A percentile compares a stretch with the other conserved stretches of the same genome.
Evolutionary conservation across 37 sponge, comb jelly and placozoan species (phyloP).

Genomic region (Ephydatia muelleri): DNA sequence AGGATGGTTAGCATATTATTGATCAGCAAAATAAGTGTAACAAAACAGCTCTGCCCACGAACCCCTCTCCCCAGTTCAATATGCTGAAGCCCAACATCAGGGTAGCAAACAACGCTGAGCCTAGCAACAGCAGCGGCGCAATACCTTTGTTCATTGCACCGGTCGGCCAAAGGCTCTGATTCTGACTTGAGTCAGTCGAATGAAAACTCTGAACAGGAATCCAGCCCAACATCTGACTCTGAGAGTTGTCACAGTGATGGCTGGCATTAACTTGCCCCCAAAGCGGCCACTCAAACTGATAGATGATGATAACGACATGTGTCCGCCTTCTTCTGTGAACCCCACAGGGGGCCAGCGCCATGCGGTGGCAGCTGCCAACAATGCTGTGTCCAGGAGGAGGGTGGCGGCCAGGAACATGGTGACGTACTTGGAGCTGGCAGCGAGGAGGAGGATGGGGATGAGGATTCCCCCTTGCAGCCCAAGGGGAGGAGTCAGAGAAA

Average conservation of each 20-base stretch:
- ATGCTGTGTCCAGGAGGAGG: neutral
- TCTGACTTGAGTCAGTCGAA: neutral
- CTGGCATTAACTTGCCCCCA: neutral
- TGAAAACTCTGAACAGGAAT: neutral
- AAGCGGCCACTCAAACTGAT: constrained; percentile 1
- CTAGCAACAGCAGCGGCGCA: neutral
- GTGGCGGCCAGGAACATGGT: neutral
- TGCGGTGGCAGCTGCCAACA: constrained; percentile 1
- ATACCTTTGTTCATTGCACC: neutral
- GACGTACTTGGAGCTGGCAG: neutral
- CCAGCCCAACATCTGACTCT: neutral
- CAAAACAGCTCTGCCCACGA: neutral
- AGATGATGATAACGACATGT: constrained; percentile 1
- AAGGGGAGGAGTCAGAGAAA: neutral
- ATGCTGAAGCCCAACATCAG: neutral
- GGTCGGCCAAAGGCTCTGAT: constrained; percentile 1
- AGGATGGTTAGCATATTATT: neutral
- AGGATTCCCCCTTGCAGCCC: neutral
- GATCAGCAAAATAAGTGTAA: neutral
- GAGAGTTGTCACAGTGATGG: neutral
- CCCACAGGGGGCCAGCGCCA: neutral
- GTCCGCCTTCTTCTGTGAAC: constrained; percentile 1
- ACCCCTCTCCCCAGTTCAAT: neutral
- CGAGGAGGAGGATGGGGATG: neutral
- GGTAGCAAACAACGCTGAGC: neutral